Base-by-base conservation (phyloP, 2,797 vertebrate genomes). In the Chromis chromis region DNA sequence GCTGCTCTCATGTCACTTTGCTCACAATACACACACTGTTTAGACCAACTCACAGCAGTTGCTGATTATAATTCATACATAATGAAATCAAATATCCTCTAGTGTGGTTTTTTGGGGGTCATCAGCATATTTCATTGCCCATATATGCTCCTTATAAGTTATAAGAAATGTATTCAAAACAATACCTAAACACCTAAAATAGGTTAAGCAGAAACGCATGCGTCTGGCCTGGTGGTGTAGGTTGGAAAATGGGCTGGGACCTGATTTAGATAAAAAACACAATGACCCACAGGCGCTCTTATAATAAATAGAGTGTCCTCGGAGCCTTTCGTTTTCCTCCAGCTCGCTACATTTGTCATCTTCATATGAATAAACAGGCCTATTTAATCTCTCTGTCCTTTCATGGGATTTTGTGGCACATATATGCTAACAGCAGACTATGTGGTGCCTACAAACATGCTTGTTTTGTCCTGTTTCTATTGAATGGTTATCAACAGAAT, bases 311-410 rank as follows among this genome's bases (percentile, higher is more conserved):
- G 89, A 84, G 75, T 90, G 83, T 91, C 90, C 90, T 91, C 88
- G 52, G 76, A 91, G 89, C 83, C 76, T 85, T 81, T 83, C 33
- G 63, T 91, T 89, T 87, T 88, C 78, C 86, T 84, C 79, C 69
- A 76, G 79, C 90, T 86, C 83, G 77, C 85, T 78, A 88, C 93
- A 94, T 94, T 89, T 91, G 85, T 89, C 90, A 92, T 90, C 89
- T 93, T 89, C 90, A 91, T 94, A 91, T 92, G 88, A 93, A 92
- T 93, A 94, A 94, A 93, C 93, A 91, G 92, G 74, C 76, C 89
- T 86, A 87, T 89, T 93, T 93, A 94, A 93, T 94, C 87, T 91
- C 79, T 85, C 83, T 89, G 90, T 91, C 84, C 81, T 87, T 81
- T 80, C 78, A 46, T 82, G 71, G 59, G 70, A 86, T 83, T 79